Evolutionary conservation across 2,113 vertebrate genomes (phyloP).

Genomic region (Apodemus speciosus): DNA sequence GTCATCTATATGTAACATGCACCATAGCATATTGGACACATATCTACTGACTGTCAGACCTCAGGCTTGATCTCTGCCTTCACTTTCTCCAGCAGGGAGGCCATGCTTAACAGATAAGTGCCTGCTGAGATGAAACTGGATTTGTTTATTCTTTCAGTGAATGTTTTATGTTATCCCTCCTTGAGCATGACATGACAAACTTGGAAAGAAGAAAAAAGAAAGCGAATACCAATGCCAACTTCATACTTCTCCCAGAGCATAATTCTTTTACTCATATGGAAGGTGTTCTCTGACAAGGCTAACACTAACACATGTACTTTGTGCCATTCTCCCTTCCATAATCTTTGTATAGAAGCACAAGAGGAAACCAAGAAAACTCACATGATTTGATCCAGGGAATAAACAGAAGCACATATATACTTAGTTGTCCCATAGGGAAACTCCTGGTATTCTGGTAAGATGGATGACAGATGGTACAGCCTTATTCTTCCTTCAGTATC

Average conservation of each 20-base stretch:
- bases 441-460: not conserved
- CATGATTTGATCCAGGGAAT: not conserved
- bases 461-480: not conserved
- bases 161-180: not conserved
- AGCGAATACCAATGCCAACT: not conserved
- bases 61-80: not conserved
- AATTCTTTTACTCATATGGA: not conserved
- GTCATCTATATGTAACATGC: not conserved
- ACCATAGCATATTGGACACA: not conserved
- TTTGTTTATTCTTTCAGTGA: not conserved
- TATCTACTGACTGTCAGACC: not conserved
- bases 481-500: not conserved
- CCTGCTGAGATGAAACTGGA: not conserved
- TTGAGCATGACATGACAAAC: not conserved
- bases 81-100: not conserved
- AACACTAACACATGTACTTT: too few relatives aligned
- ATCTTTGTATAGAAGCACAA: not conserved
- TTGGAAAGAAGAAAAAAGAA: slow-evolving; percentile 19
- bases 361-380: not conserved
- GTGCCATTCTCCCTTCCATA: not conserved
- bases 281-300: not conserved
- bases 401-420: not conserved
- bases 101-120: not conserved
- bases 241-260: not conserved
- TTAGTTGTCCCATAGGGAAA: not conserved